Percentiles rank a stretch among this genome's conserved stretches.
phyloP scores from a whole-genome alignment of 2,797 vertebrate species.

The Craterocephalus amniculus region DNA sequence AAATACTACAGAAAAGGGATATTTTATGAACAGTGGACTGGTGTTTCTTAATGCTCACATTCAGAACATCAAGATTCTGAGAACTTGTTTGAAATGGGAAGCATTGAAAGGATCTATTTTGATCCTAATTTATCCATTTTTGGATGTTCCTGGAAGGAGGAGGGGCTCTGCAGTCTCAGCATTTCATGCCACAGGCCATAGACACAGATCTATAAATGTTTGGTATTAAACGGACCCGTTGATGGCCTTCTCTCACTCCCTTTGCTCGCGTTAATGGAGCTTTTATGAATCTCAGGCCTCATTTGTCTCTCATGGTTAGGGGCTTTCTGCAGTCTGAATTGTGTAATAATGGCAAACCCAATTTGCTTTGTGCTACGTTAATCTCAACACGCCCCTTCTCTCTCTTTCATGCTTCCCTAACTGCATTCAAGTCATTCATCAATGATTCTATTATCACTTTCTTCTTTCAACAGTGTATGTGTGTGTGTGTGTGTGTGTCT shows the following conservation, averaged over 20 bases:
- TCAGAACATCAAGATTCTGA: constrained; percentile 8
- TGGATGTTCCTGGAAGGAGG: constrained; percentile 60
- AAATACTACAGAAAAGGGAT: not conserved
- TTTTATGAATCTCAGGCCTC: constrained; percentile 82
- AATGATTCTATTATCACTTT: constrained; percentile 79
- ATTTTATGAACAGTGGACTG: constrained; percentile 14
- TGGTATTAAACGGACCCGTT: constrained; percentile 75
- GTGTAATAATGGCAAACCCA: constrained; percentile 83
- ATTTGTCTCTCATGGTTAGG: constrained; percentile 81
- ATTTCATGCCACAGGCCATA: constrained; percentile 67
- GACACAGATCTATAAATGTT: constrained; percentile 75
- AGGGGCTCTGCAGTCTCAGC: constrained; percentile 53
- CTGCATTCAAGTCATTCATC: constrained; percentile 78
- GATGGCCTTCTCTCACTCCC: constrained; percentile 72
- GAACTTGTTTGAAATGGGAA: constrained; percentile 24
- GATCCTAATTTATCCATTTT: constrained; percentile 58
- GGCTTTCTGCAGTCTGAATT: constrained; percentile 77
- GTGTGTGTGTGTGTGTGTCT: constrained; percentile 28
- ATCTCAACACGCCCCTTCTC: constrained; percentile 78
- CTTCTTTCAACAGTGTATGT: constrained; percentile 52
- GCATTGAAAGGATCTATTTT: constrained; percentile 54
- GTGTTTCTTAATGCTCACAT: constrained; percentile 9
- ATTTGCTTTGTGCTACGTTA: constrained; percentile 84
- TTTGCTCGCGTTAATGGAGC: constrained; percentile 76
- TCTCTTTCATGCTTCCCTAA: constrained; percentile 78